Conservation (phyloP, 2,888 invertebrate species). For the Mythimna vitellina region DNA sequence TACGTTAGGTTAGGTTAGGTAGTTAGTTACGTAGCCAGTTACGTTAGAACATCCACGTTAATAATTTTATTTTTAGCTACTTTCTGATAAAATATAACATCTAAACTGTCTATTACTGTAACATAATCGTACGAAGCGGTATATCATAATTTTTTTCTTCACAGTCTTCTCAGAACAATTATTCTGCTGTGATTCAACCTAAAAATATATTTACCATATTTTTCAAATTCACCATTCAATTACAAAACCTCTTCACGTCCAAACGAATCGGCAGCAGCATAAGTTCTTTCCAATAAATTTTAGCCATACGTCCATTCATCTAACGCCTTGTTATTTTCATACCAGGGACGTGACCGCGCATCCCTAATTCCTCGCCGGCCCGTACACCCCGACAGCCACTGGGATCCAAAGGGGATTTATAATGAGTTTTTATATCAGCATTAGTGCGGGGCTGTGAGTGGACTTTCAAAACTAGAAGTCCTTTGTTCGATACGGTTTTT, state of each 20-base stretch:
- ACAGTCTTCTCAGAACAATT: too few species aligned
- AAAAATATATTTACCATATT: not conserved
- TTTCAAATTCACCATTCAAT: not conserved
- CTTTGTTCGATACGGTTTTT: slow-evolving; percentile 31
- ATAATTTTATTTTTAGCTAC: too few species aligned
- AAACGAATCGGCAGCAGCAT: slow-evolving; percentile 25
- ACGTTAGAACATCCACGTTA: too few species aligned
- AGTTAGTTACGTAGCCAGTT: too few species aligned
- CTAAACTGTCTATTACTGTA: too few species aligned
- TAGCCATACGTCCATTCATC: slow-evolving; percentile 59
- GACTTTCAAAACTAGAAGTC: slow-evolving; percentile 43
- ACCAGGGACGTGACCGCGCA: slow-evolving; percentile 83
- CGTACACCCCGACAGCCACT: slow-evolving; percentile 45
- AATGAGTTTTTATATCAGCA: slow-evolving; percentile 71
- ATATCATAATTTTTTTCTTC: too few species aligned
- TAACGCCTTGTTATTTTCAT: slow-evolving; percentile 78
- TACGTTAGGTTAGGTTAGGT: too few species aligned
- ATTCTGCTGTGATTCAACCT: not conserved
- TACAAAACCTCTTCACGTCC: not conserved
- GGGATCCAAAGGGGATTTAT: slow-evolving; percentile 69
- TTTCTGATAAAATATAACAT: too few species aligned
- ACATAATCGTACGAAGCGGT: too few species aligned
- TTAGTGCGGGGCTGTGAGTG: slow-evolving; percentile 57
- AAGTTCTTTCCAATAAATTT: slow-evolving; percentile 57
- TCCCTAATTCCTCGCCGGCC: slow-evolving; percentile 69